Conservation (phyloP, 1,140 invertebrate species). For the Drosophila bocki region DNA sequence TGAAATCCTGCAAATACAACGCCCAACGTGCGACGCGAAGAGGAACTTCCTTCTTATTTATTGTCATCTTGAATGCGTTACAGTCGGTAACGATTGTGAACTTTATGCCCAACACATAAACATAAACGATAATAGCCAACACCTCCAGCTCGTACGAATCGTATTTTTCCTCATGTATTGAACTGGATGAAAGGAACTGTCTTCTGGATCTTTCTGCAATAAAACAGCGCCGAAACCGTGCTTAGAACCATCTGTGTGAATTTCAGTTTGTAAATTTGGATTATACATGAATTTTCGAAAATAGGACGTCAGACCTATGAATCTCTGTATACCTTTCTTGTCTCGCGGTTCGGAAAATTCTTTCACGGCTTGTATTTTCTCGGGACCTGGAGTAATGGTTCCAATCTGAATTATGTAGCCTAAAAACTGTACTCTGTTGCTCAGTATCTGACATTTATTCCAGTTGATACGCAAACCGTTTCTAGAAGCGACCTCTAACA, state of each 20-base stretch:
- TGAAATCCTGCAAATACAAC: conserved; percentile 37
- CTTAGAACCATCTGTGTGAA: not conserved
- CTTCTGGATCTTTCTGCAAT: conserved; percentile 13
- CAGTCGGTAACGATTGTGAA: conserved; percentile 24
- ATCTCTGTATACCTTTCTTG: not conserved
- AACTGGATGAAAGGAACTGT: conserved; percentile 9
- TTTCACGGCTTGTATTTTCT: conserved; percentile 7
- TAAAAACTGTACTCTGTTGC: not conserved
- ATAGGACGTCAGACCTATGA: too few relatives aligned
- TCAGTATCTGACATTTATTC: not conserved
- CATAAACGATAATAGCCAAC: conserved; percentile 36
- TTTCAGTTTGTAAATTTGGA: too few relatives aligned
- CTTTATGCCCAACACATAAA: conserved; percentile 24
- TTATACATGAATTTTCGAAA: too few relatives aligned
- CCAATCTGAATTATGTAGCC: conserved; percentile 24
- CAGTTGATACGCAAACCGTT: not conserved
- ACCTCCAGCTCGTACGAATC: conserved; percentile 66
- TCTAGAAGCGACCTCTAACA: too few relatives aligned
- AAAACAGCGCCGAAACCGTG: not conserved
- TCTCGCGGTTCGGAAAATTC: conserved; percentile 18
- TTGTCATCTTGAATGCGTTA: conserved; percentile 31
- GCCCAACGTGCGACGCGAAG: conserved; percentile 24
- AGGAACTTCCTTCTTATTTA: conserved; percentile 15
- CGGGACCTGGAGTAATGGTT: not conserved
- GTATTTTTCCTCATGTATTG: conserved; percentile 42